These are phyloP conservation scores for Mesitornis unicolor DNA, from an alignment of 2,113 vertebrate genomes.

Conservation along the genomic window DNA sequence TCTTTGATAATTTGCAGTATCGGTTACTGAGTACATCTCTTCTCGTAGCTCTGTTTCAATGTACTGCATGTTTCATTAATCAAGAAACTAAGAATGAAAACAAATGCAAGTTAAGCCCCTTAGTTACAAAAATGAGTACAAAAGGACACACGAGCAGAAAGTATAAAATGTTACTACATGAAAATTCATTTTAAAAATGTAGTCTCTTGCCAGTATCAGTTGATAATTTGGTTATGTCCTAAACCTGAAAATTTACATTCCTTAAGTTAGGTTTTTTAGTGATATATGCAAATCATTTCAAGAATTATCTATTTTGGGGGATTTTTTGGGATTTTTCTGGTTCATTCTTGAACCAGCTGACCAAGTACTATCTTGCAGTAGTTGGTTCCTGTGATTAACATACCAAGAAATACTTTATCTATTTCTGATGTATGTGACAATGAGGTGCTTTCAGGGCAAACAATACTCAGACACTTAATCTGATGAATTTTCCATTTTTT, in stretches of 20 bases:
- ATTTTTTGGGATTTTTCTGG: too few species aligned
- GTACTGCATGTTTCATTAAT: not conserved
- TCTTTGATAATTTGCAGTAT: not conserved
- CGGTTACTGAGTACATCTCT: not conserved
- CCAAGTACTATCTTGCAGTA: not conserved
- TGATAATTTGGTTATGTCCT: not conserved
- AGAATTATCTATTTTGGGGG: not conserved
- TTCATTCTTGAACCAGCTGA: not conserved
- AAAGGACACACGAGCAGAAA: not conserved
- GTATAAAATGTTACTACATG: not conserved
- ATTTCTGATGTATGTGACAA: not conserved
- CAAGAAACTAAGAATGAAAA: not conserved
- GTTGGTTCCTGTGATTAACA: not conserved
- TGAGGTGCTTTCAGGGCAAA: not conserved
- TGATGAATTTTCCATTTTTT: not conserved
- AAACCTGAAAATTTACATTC: not conserved
- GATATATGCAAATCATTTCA: not conserved
- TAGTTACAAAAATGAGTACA: not conserved
- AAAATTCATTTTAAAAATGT: not conserved
- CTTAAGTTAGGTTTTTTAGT: not conserved
- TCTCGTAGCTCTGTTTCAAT: not conserved
- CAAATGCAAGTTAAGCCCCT: not conserved
- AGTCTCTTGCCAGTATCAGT: not conserved
- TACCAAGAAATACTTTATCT: not conserved
- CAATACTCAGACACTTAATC: not conserved